Conservation (phyloP, 2,888 invertebrate species). For the Drosophila merina region DNA sequence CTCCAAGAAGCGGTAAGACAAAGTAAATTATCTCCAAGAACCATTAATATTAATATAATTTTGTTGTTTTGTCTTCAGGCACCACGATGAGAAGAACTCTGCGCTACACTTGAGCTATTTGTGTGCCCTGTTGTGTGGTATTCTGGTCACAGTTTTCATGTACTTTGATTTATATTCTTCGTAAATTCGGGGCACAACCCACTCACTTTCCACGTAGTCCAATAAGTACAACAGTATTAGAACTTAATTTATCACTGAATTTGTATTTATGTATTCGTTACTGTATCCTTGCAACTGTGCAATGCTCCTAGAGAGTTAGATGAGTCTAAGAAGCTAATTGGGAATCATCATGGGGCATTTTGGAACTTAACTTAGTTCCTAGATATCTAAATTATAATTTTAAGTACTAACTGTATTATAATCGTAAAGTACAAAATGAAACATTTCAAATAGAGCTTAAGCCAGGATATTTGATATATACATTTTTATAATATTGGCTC, state of each 20-base stretch:
- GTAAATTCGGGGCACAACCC: background rate
- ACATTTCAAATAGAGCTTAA: conserved; percentile 11
- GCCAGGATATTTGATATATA: background rate
- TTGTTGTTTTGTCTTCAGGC: conserved; percentile 51
- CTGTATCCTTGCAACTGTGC: conserved; percentile 46
- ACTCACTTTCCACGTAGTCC: conserved; percentile 38
- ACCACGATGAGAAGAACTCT: conserved; percentile 76
- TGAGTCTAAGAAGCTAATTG: conserved; percentile 28
- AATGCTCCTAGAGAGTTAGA: conserved; percentile 52
- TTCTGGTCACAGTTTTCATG: conserved; percentile 84
- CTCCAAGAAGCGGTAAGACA: conserved; percentile 83
- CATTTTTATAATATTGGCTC: background rate
- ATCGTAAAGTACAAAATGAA: conserved; percentile 26
- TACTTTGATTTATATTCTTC: conserved; percentile 57
- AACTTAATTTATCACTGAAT: conserved; percentile 19
- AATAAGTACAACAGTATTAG: conserved; percentile 55
- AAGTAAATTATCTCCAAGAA: background rate
- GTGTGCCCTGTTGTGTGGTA: conserved; percentile 84
- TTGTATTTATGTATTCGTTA: conserved; percentile 23
- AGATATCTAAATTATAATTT: conserved; percentile 33
- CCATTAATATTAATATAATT: conserved; percentile 1
- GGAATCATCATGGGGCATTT: conserved; percentile 14
- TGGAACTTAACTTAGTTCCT: conserved; percentile 42
- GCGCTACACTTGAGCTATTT: conserved; percentile 84
- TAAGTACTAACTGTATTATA: conserved; percentile 13